These are phyloP conservation scores for Hypanus sabinus DNA, from an alignment of 2,113 vertebrate genomes.

Conservation along the genomic window DNA sequence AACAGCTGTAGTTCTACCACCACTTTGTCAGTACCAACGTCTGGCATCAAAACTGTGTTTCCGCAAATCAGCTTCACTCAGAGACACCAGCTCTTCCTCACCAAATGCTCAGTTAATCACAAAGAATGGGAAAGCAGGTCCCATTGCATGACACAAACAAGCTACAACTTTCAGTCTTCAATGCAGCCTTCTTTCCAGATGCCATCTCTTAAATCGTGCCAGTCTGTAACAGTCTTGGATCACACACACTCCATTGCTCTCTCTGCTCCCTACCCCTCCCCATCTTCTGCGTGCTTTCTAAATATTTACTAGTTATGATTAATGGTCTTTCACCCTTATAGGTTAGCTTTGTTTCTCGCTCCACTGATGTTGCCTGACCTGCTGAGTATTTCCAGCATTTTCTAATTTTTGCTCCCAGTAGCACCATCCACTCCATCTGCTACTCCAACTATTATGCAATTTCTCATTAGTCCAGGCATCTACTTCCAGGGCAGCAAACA, in stretches of 20 bases:
- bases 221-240: too few species aligned
- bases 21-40: not conserved
- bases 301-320: too few species aligned
- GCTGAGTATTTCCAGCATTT: too few species aligned
- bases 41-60: not conserved
- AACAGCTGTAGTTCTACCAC: not conserved
- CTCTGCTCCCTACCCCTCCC: not conserved
- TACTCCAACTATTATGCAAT: not conserved
- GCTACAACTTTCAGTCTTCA: not conserved
- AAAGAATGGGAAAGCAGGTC: too few species aligned
- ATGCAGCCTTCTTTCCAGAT: not conserved
- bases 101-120: not conserved
- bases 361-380: too few species aligned
- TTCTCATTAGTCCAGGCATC: too few species aligned
- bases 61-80: not conserved
- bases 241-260: too few species aligned
- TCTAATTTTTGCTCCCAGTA: not conserved
- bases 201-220: too few species aligned
- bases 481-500: too few species aligned
- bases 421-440: not conserved
- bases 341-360: too few species aligned
- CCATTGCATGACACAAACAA: not conserved
- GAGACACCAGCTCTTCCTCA: not conserved
- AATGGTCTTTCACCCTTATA: too few species aligned
- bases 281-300: not conserved